Evolutionary conservation across 2,113 vertebrate species (phyloP).

Genomic region (Alligator mississippiensis): DNA sequence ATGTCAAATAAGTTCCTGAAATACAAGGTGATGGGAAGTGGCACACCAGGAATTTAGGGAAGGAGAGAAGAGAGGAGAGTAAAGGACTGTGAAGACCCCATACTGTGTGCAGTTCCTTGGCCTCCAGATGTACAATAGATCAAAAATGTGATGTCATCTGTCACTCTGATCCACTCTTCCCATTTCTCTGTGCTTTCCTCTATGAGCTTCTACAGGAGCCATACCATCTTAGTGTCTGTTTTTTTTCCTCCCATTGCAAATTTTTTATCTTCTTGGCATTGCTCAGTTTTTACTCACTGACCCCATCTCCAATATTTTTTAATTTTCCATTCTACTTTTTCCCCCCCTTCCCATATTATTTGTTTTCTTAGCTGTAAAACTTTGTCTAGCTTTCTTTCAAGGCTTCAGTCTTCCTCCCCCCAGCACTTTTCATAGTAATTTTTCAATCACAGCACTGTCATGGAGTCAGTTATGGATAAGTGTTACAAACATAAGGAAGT

Average conservation of each 20-base stretch:
- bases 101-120: not conserved
- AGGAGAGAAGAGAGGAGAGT: not conserved
- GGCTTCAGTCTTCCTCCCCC: not conserved
- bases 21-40: not conserved
- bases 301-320: not conserved
- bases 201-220: not conserved
- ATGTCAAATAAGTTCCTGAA: not conserved
- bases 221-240: not conserved
- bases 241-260: not conserved
- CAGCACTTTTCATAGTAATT: not conserved
- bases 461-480: not conserved
- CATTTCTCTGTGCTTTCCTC: not conserved
- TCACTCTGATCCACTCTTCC: not conserved
- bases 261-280: not conserved
- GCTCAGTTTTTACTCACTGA: not conserved
- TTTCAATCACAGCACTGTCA: not conserved
- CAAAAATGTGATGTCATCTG: not conserved
- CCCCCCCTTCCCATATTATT: not conserved
- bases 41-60: not conserved
- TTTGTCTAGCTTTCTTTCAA: not conserved
- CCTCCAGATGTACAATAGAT: not conserved
- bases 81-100: accelerated
- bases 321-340: not conserved
- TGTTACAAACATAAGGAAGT: not conserved
- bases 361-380: not conserved